Percentiles rank a stretch among this genome's conserved stretches.
Conservation (phyloP, 2,888 invertebrate species). For the Cecidostiba fungosa region DNA sequence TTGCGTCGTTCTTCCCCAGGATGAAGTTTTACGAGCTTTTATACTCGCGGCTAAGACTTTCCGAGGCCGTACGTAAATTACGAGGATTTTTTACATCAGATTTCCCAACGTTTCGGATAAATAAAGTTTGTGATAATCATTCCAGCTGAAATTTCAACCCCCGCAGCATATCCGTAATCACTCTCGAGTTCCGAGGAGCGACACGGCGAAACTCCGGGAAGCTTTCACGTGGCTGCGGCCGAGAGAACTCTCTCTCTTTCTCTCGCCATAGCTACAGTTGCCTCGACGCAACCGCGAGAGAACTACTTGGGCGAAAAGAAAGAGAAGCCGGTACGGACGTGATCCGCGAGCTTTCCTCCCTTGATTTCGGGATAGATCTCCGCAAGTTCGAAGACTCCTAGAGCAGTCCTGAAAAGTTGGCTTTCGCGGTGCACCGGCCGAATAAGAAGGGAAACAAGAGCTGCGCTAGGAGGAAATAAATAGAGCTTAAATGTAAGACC, state of each 20-base stretch:
- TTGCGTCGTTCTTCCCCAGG: background rate
- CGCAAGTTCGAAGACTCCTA: conserved; percentile 12
- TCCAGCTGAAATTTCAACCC: background rate
- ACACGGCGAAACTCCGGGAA: conserved; percentile 31
- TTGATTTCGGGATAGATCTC: conserved; percentile 52
- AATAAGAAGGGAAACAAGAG: conserved; percentile 24
- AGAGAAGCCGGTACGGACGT: conserved; percentile 23
- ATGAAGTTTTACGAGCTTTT: conserved; percentile 3
- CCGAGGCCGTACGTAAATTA: too few species aligned
- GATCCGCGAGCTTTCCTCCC: conserved; percentile 52
- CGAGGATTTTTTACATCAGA: too few species aligned
- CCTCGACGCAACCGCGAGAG: conserved; percentile 28
- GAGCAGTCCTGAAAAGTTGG: conserved; percentile 62
- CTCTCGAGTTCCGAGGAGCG: background rate
- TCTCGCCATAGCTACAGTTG: background rate
- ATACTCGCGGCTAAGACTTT: too few species aligned
- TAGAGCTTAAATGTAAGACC: conserved; percentile 67
- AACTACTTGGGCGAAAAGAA: background rate
- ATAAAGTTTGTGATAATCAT: background rate
- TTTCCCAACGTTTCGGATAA: background rate
- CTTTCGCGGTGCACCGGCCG: conserved; percentile 55
- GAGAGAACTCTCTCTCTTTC: background rate
- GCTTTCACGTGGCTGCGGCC: conserved; percentile 6
- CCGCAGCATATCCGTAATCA: conserved; percentile 38
- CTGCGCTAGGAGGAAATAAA: conserved; percentile 61